A percentile compares a stretch with the other conserved stretches of the same genome.
Evolutionary conservation across 2,113 vertebrate species (phyloP).

Genomic region (Pleuronectes platessa): DNA sequence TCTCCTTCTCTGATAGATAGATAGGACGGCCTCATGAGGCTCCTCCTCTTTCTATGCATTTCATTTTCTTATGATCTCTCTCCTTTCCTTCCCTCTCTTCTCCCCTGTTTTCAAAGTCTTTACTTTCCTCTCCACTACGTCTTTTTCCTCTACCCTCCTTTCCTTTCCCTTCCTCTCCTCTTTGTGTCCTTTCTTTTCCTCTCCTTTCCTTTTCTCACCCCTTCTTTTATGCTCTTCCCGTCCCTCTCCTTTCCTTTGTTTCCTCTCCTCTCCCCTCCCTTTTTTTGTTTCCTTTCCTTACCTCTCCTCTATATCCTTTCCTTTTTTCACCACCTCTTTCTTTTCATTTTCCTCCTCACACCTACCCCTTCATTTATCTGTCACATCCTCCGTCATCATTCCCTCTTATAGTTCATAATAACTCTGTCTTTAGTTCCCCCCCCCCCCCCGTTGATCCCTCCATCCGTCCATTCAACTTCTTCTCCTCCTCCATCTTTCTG

Average conservation of each 20-base stretch:
- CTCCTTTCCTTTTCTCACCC: too few species aligned
- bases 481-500: slow-evolving; percentile 6
- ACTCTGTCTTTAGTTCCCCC: not conserved
- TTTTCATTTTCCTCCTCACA: not conserved
- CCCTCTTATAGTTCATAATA: not conserved
- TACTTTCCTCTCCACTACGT: not conserved
- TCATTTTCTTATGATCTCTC: not conserved
- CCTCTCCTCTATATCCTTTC: not conserved
- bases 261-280: too few species aligned
- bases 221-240: not conserved
- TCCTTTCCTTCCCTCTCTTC: too few species aligned
- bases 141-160: not conserved
- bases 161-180: not conserved
- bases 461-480: slow-evolving; percentile 17
- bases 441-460: not conserved
- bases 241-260: too few species aligned
- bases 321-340: too few species aligned
- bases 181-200: not conserved
- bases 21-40: slow-evolving; percentile 25
- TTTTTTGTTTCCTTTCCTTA: not conserved
- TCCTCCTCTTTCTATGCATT: not conserved
- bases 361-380: not conserved
- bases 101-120: not conserved
- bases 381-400: not conserved
- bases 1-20: slow-evolving; percentile 68